Conservation (phyloP, 2,797 vertebrate species). For the Anas capensis region DNA sequence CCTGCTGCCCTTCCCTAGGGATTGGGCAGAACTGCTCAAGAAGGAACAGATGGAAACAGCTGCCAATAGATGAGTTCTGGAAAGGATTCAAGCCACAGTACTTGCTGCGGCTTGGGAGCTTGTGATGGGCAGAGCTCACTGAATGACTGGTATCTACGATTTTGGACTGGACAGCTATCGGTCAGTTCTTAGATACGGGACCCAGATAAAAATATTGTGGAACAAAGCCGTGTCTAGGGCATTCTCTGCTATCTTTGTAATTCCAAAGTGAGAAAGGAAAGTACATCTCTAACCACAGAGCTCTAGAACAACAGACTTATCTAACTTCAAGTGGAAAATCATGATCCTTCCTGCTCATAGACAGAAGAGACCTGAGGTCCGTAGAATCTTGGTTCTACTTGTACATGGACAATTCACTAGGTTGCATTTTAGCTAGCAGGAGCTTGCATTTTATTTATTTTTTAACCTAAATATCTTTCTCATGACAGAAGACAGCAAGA, state of each 20-base stretch:
- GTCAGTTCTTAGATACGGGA: background rate
- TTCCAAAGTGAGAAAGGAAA: background rate
- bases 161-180: background rate
- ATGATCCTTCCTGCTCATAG: background rate
- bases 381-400: background rate
- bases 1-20: conserved; percentile 22
- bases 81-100: conserved; percentile 1
- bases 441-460: background rate
- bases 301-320: background rate
- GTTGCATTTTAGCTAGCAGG: background rate
- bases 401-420: background rate
- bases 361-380: background rate
- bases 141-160: background rate
- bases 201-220: background rate
- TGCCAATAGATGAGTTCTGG: conserved; percentile 23
- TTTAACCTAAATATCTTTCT: background rate
- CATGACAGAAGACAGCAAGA: background rate
- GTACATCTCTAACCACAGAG: background rate
- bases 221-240: background rate
- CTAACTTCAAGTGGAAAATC: background rate
- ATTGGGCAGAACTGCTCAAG: background rate
- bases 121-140: background rate
- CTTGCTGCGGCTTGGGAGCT: background rate
- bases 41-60: conserved; percentile 33
- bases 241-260: background rate